Percentiles rank a stretch among this genome's conserved stretches.
Evolutionary conservation across 2,113 vertebrate species (phyloP).

Genomic region (Boleophthalmus pectinirostris): DNA sequence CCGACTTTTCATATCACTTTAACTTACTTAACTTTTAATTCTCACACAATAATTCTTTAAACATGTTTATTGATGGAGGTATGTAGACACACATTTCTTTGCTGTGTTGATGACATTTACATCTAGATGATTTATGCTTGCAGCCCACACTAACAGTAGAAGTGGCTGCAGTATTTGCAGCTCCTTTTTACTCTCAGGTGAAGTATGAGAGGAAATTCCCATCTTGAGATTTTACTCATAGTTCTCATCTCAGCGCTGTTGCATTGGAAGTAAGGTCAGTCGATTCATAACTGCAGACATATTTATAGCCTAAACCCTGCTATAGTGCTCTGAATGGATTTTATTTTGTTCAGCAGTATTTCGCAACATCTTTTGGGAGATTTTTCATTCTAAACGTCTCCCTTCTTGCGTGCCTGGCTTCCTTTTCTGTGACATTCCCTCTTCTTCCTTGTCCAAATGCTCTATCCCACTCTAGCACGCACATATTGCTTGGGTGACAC

Average conservation of each 20-base stretch:
- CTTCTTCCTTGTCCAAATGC: constrained; percentile 45
- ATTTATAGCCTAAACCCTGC: neutral
- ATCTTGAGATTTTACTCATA: constrained; percentile 26
- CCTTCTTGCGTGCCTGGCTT: constrained; percentile 27
- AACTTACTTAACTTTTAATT: no score
- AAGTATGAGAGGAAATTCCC: constrained; percentile 18
- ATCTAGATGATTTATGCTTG: constrained; percentile 54
- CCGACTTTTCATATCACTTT: neutral
- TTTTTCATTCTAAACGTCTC: constrained; percentile 26
- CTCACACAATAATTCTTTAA: neutral
- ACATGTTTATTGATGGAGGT: neutral
- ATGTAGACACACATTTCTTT: neutral
- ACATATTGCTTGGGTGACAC: constrained; percentile 39
- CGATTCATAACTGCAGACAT: neutral
- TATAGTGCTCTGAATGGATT: constrained; percentile 24
- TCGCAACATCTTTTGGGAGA: constrained; percentile 14
- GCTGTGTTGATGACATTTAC: constrained; percentile 46
- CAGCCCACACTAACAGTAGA: constrained; percentile 27
- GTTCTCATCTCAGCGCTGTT: constrained; percentile 10
- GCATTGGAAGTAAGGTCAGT: constrained; percentile 23
- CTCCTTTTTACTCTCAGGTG: constrained; percentile 48
- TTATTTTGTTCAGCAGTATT: constrained; percentile 12
- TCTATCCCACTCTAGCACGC: constrained; percentile 42
- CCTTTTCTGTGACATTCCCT: constrained; percentile 55
- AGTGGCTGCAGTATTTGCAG: constrained; percentile 43